phyloP scores from a whole-genome alignment of 2,797 vertebrate genomes.

The Pantherophis alleghaniensis region DNA sequence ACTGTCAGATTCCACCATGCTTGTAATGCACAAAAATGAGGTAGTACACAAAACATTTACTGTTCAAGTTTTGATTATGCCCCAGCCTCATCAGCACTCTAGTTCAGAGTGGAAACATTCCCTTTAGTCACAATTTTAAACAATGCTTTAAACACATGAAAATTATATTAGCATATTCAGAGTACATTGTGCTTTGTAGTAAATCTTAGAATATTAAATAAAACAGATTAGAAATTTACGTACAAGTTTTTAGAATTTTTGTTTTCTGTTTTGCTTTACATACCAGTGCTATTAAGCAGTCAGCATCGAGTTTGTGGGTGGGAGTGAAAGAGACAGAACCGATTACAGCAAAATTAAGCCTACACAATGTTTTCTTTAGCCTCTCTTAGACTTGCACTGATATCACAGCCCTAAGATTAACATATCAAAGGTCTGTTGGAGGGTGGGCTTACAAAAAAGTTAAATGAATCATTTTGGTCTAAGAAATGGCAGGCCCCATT shows the following conservation, averaged over 20 bases:
- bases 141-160: slow-evolving; percentile 42
- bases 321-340: slow-evolving; percentile 47
- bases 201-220: slow-evolving; percentile 50
- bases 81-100: slow-evolving; percentile 58
- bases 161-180: slow-evolving; percentile 37
- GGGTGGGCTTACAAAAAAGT: slow-evolving; percentile 48
- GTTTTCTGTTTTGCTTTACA: neutral
- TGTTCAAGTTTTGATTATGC: slow-evolving; percentile 70
- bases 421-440: slow-evolving; percentile 60
- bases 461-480: slow-evolving; percentile 57
- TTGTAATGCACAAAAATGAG: slow-evolving; percentile 73
- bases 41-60: slow-evolving; percentile 70
- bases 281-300: slow-evolving; percentile 42
- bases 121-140: slow-evolving; percentile 47
- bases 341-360: slow-evolving; percentile 44
- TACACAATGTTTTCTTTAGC: slow-evolving; percentile 42
- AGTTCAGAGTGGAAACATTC: slow-evolving; percentile 55
- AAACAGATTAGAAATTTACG: slow-evolving; percentile 37
- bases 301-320: slow-evolving; percentile 22
- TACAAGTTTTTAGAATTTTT: slow-evolving; percentile 25
- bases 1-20: slow-evolving; percentile 54
- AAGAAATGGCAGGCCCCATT: slow-evolving; percentile 56
- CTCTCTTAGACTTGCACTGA: slow-evolving; percentile 52
- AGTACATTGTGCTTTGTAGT: slow-evolving; percentile 64
- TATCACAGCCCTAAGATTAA: slow-evolving; percentile 61